Conservation (phyloP, 2,797 vertebrate species). For the Mormyrops boulengeri region DNA sequence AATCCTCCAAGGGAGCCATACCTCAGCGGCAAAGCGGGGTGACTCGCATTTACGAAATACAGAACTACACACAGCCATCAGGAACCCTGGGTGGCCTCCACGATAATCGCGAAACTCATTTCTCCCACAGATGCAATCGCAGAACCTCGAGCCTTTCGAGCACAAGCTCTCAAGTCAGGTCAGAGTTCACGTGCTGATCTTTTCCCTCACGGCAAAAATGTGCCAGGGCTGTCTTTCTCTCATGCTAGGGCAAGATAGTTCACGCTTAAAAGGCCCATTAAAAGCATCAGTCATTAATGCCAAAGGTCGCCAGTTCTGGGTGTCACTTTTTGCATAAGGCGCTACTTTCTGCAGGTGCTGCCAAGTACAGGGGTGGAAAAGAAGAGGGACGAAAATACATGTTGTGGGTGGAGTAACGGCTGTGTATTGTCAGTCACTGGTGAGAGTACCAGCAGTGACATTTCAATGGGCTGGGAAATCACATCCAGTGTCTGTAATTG, state of each 20-base stretch:
- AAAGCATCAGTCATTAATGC: neutral
- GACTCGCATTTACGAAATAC: neutral
- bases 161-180: neutral
- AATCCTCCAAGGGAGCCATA: neutral
- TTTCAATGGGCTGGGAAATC: neutral
- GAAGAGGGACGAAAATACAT: neutral
- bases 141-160: neutral
- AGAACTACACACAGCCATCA: neutral
- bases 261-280: neutral
- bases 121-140: neutral
- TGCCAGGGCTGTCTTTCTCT: neutral
- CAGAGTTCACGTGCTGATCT: neutral
- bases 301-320: neutral
- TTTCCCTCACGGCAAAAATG: neutral
- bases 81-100: neutral
- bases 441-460: neutral
- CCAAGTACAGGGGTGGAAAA: neutral
- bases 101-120: neutral
- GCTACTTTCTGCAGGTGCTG: neutral
- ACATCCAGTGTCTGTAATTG: neutral
- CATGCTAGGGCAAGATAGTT: neutral
- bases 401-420: neutral
- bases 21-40: neutral
- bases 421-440: constrained; percentile 7
- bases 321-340: neutral